These are phyloP conservation scores for Megaceryle maxima DNA, from an alignment of 2,113 vertebrate genomes.

Conservation along the genomic window DNA sequence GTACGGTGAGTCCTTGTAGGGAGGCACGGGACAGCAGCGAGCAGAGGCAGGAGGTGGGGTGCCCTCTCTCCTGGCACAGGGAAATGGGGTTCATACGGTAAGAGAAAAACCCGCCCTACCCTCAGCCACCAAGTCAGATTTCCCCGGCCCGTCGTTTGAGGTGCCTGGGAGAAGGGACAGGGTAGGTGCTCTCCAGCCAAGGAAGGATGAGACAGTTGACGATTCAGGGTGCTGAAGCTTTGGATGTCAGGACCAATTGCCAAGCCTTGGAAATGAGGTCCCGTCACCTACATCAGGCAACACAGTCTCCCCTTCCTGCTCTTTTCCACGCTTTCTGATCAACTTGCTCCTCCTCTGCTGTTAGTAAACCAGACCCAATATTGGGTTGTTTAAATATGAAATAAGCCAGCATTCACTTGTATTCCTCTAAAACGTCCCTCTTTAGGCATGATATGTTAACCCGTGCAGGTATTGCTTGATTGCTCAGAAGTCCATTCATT, in stretches of 20 bases:
- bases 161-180: not conserved
- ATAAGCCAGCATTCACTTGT: not conserved
- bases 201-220: not conserved
- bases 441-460: not conserved
- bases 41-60: not conserved
- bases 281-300: not conserved
- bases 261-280: not conserved
- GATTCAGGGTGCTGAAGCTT: not conserved
- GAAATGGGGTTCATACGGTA: accelerated
- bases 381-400: not conserved
- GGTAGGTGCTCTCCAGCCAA: not conserved
- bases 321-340: not conserved
- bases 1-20: accelerated
- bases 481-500: not conserved
- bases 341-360: not conserved
- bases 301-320: not conserved
- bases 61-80: not conserved
- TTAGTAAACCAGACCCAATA: not conserved
- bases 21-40: not conserved
- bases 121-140: accelerated
- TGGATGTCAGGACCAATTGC: not conserved
- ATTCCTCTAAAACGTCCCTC: not conserved
- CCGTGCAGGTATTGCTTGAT: not conserved
- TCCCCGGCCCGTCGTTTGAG: not conserved
- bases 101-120: not conserved